Conservation (phyloP, 1,140 invertebrate species). For the Melanaphis sacchari region DNA sequence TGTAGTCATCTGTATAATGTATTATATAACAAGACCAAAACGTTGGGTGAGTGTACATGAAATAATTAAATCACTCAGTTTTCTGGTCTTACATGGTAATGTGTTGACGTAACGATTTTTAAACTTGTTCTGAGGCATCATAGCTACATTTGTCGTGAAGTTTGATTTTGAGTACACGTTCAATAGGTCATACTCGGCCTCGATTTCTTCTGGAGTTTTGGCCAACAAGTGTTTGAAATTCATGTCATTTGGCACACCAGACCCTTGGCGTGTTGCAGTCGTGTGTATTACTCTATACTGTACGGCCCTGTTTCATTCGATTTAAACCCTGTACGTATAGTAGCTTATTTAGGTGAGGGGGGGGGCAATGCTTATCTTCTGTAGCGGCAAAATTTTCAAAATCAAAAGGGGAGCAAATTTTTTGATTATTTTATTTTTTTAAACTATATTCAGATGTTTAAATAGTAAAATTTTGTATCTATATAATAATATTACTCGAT, state of each 20-base stretch:
- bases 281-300: background rate
- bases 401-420: no score
- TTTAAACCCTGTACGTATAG: background rate
- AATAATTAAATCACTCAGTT: background rate
- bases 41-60: background rate
- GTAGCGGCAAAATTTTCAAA: no score
- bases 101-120: slow-evolving; percentile 56
- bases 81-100: slow-evolving; percentile 43
- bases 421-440: no score
- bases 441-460: no score
- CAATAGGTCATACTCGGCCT: slow-evolving; percentile 30
- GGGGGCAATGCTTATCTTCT: no score
- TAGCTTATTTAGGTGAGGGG: background rate
- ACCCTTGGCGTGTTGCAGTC: background rate
- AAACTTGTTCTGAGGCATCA: background rate
- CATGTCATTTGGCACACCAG: background rate
- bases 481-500: no score
- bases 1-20: slow-evolving; percentile 36
- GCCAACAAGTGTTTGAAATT: background rate
- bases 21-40: background rate
- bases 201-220: background rate
- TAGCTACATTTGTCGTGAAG: background rate
- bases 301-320: background rate
- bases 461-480: no score
- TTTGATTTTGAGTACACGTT: background rate